These are phyloP conservation scores for Tribolium freemani DNA, from an alignment of 2,888 invertebrate species.

Conservation along the genomic window DNA sequence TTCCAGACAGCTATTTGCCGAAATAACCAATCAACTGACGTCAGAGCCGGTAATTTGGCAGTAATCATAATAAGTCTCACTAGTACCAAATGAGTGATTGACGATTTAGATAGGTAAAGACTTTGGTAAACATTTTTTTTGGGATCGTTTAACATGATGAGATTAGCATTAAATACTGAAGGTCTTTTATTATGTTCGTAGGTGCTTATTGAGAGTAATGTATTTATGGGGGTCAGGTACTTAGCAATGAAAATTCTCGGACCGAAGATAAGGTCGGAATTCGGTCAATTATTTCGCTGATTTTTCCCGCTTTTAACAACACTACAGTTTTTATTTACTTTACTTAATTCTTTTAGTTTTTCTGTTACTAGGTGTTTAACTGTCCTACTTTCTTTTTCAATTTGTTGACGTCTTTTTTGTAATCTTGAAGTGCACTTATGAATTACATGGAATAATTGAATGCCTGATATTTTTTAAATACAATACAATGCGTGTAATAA, in stretches of 20 bases:
- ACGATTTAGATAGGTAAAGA: constrained; percentile 1
- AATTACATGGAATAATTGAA: background rate
- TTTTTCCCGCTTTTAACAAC: background rate
- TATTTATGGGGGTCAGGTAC: constrained; percentile 26
- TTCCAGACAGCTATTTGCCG: background rate
- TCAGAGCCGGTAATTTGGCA: background rate
- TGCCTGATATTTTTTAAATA: background rate
- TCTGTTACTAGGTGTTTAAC: background rate
- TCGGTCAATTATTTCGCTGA: background rate
- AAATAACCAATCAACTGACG: background rate
- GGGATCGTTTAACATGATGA: background rate
- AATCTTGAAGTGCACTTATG: background rate
- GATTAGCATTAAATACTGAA: background rate
- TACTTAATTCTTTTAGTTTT: background rate
- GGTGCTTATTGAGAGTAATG: constrained; percentile 15
- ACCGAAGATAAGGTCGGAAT: background rate
- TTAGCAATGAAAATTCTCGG: constrained; percentile 1
- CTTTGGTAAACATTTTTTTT: constrained; percentile 4
- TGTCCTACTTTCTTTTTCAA: background rate
- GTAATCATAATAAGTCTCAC: background rate
- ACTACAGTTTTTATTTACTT: too few species aligned
- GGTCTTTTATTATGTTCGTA: background rate
- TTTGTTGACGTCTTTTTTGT: background rate
- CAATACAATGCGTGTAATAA: background rate
- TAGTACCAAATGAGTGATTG: background rate